Evolutionary conservation across 2,888 invertebrate species (phyloP), one percentile per base, ranked within the genome.

Genomic region (Habroteleia sp.): DNA sequence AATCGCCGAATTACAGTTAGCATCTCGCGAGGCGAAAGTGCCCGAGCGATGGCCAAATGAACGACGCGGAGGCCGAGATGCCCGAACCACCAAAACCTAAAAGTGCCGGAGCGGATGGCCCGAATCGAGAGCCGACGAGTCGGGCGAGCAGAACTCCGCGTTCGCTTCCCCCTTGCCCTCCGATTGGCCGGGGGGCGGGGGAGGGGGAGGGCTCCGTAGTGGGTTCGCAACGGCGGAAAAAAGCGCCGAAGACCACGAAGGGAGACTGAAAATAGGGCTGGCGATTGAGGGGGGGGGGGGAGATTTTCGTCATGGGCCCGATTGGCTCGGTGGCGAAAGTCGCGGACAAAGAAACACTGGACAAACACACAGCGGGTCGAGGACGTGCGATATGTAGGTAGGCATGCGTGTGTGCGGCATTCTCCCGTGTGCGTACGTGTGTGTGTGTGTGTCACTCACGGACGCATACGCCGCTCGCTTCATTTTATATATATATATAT

Each of bases 341-440:
- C 50, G 63, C 56, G 63, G 63, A 72, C 74, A 74, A 74, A 74
- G 74, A 48, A 74, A 68, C 60, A 56, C 44, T 60, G 66, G 66
- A 66, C 74, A 66, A 71, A 60, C 46, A 58, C 56, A 39, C 63
- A 54, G 62, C 68, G 69, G 74, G 74, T 74, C 74, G 74, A 74
- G 74, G 69, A 69, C 69, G 69, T 63, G 66, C 58, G 54, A 73
- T 65, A 73, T 73, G 65, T 66, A 66, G 58, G 73, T 46, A 65
- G 65, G 42, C 58, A 29, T 46, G 58, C 65, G 56, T 52, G 65
- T 72, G 54, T 63, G 65, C 63, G 65, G 58, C 68, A 69, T 69
- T 60, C 60, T 50, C 52, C 60, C 60, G 44, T 42, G 42, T n/a
- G 35, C 27, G 29, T 31, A 25, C 37, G 39, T 37, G 54, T 68